Base-by-base conservation (phyloP, 2,113 vertebrate species). In the Parus major region DNA sequence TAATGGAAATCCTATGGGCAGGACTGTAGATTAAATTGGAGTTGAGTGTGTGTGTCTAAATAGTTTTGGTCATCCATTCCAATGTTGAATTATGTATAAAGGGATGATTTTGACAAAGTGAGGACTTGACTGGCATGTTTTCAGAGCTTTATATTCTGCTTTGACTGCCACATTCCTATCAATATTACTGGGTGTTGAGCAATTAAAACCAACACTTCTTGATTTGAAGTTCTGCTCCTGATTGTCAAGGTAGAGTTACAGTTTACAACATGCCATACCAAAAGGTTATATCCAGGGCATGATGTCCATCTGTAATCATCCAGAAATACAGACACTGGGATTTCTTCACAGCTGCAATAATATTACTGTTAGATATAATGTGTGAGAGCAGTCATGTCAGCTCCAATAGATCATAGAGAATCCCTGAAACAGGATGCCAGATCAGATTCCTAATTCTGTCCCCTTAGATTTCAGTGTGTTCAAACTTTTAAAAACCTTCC, bases 271-370 rank as follows among this genome's bases (percentile, higher is more conserved):
- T n/a, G 16, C 39, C 28, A 25, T 73, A n/a, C 44, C 19, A n/a
- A 78, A 90, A 90, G 87, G 68, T 94, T 75, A 77, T 83, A 73
- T 75, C 39, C 36, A 81, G 85, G 88, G 56, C 47, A 86, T 20
- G 28, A 41, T 92, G 64, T 73, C 60, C 47, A 24, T 77, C 50
- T 87, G 20, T 80, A 88, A 68, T 66, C 56, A 93, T 35, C 44
- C 60, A 92, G 64, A 96, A 94, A 92, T 47, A 77, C 44, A 90
- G 87, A 73, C 28, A 1, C 27, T 80, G 85, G 68, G 85, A 75
- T 93, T 93, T 91, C 75, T 90, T 70, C 82, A 88, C 87, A 94
- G 90, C 92, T 96, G 93, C 52, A 94, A 70, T 88, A 95, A 86
- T 72, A 94, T 81, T 64, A 49, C 71, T 70, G 52, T 75, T 33